phyloP scores from a whole-genome alignment of 2,113 vertebrate genomes.

The Corythoichthys intestinalis region DNA sequence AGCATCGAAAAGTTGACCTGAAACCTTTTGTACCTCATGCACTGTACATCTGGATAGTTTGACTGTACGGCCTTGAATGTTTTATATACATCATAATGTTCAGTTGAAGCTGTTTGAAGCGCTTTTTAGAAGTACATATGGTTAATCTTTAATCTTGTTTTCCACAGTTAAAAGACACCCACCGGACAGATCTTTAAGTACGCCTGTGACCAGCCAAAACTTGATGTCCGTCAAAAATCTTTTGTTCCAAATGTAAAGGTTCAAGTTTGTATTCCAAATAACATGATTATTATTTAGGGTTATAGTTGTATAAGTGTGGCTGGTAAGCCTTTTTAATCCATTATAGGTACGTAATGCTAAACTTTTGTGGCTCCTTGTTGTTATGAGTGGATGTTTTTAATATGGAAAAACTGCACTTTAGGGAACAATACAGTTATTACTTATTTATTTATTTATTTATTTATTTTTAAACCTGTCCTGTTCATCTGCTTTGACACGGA shows the following conservation, averaged over 20 bases:
- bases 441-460: too few species aligned
- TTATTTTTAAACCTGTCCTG: too few species aligned
- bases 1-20: slow-evolving; percentile 27
- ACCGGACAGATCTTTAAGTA: not conserved
- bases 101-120: slow-evolving; percentile 15
- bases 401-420: too few species aligned
- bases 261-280: not conserved
- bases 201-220: not conserved
- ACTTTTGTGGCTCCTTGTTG: too few species aligned
- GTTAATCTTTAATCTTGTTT: slow-evolving; percentile 10
- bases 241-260: not conserved
- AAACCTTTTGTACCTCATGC: slow-evolving; percentile 30
- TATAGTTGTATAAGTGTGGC: too few species aligned
- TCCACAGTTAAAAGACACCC: slow-evolving; percentile 8
- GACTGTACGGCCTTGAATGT: slow-evolving; percentile 20
- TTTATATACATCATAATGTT: slow-evolving; percentile 43
- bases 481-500: too few species aligned
- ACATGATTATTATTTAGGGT: not conserved
- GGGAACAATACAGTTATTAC: too few species aligned
- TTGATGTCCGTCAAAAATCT: not conserved
- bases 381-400: too few species aligned
- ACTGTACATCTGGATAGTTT: slow-evolving; percentile 21
- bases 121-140: slow-evolving; percentile 8
- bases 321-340: too few species aligned
- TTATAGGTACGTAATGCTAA: too few species aligned